Conservation (phyloP, 1,140 invertebrate species). For the Pseudomyrmex cubaensis region DNA sequence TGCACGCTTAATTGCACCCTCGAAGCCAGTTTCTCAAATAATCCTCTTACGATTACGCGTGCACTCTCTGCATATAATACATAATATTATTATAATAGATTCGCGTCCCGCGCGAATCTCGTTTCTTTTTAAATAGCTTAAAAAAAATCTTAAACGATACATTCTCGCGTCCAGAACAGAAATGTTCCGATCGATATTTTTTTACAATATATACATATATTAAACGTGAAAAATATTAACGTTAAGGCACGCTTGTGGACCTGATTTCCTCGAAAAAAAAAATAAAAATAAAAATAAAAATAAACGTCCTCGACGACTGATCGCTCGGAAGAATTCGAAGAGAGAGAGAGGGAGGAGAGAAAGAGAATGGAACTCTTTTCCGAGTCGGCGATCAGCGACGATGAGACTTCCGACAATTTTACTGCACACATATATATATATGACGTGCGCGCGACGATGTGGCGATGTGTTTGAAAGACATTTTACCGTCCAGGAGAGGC, state of each 20-base stretch:
- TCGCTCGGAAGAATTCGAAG: constrained; percentile 7
- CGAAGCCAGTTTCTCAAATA: constrained; percentile 9
- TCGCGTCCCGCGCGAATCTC: constrained; percentile 21
- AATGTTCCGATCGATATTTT: constrained; percentile 57
- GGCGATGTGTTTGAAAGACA: constrained; percentile 60
- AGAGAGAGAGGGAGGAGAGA: constrained; percentile 1
- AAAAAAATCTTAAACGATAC: constrained; percentile 37
- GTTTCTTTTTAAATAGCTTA: constrained; percentile 33
- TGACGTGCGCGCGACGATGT: background rate
- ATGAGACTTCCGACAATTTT: constrained; percentile 11
- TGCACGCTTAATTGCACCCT: constrained; percentile 36
- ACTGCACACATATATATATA: constrained; percentile 1
- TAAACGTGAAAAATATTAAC: constrained; percentile 48
- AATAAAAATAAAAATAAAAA: too few species aligned
- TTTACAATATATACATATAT: constrained; percentile 53
- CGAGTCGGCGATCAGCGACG: constrained; percentile 15
- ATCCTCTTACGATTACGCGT: constrained; percentile 44
- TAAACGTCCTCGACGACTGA: background rate
- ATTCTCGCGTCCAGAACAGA: constrained; percentile 53
- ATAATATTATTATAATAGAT: constrained; percentile 1
- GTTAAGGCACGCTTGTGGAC: constrained; percentile 48
- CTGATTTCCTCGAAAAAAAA: constrained; percentile 36
- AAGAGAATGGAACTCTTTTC: background rate
- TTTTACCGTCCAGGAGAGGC: constrained; percentile 73
- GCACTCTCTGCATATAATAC: constrained; percentile 21